Conservation (phyloP, 2,797 vertebrate genomes). For the Tamandua tetradactyla region DNA sequence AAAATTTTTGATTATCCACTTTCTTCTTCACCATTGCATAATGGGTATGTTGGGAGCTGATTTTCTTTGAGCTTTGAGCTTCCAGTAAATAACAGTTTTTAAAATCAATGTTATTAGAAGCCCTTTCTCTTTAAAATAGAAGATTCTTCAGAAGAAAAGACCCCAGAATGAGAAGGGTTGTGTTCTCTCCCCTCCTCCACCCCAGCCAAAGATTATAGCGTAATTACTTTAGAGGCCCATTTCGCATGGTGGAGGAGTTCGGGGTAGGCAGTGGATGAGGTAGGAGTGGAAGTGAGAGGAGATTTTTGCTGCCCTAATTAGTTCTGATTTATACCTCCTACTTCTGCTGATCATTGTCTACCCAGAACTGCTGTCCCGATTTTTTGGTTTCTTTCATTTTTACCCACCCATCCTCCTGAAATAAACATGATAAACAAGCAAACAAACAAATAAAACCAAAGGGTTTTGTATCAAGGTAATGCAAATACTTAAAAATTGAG, state of each 20-base stretch:
- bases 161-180: background rate
- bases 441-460: background rate
- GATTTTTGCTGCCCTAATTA: background rate
- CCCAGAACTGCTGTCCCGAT: background rate
- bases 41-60: background rate
- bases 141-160: background rate
- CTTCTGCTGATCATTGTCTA: background rate
- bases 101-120: background rate
- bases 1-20: background rate
- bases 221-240: background rate
- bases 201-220: accelerated
- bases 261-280: background rate
- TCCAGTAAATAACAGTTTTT: background rate
- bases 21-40: background rate
- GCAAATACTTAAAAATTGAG: background rate
- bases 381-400: background rate
- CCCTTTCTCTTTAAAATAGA: background rate
- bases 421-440: background rate
- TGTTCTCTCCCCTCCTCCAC: background rate
- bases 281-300: background rate
- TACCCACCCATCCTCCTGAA: background rate
- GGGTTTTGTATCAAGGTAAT: background rate
- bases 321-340: background rate
- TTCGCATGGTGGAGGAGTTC: background rate
- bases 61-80: background rate